Conservation (phyloP, 2,888 invertebrate species). For the Dysmachus trigonus region DNA sequence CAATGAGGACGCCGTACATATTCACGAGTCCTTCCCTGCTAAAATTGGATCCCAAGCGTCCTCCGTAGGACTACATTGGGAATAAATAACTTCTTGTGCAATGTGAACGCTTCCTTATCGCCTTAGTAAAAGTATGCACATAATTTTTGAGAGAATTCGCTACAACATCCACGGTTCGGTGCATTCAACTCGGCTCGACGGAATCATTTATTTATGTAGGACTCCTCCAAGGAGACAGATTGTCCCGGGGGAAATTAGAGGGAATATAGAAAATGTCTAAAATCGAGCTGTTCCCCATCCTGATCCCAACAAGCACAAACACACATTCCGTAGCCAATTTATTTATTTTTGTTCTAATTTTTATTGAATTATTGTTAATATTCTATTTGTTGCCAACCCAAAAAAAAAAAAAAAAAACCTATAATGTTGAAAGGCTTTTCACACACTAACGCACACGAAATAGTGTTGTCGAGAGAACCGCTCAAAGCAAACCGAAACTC, state of each 20-base stretch:
- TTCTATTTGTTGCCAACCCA: background rate
- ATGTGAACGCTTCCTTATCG: background rate
- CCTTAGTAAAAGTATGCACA: constrained; percentile 5
- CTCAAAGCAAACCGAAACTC: background rate
- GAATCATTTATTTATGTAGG: background rate
- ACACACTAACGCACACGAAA: background rate
- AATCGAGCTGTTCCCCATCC: background rate
- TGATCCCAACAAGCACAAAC: background rate
- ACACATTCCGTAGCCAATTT: constrained; percentile 1
- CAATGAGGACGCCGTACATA: background rate
- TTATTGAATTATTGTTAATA: background rate
- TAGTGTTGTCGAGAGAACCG: background rate
- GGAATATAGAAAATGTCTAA: background rate
- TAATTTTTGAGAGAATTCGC: constrained; percentile 8
- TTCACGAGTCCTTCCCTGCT: background rate
- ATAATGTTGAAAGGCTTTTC: background rate
- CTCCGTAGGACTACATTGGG: background rate
- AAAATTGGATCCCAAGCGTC: background rate
- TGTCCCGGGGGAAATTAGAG: background rate
- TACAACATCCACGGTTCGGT: background rate
- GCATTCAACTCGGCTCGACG: background rate
- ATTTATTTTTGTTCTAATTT: background rate
- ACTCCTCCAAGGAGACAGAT: background rate
- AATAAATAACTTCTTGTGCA: background rate
- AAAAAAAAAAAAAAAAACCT: too few relatives aligned